phyloP scores from a whole-genome alignment of 2,888 invertebrate genomes.

The Aleiodes alternator region DNA sequence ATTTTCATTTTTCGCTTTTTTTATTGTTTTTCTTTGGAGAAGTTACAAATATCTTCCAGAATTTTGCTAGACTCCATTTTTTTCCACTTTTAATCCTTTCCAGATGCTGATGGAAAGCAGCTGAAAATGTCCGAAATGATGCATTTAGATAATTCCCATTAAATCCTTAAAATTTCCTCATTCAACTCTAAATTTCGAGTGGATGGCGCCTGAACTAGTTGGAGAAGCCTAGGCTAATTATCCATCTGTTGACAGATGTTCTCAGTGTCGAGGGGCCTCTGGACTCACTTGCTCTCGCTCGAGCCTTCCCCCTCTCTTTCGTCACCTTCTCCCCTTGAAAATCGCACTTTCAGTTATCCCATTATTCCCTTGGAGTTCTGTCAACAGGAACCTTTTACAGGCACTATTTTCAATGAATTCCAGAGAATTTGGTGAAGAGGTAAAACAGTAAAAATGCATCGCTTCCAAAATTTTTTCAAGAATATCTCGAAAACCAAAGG shows the following conservation, averaged over 20 bases:
- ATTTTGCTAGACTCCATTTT: not conserved
- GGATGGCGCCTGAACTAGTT: constrained; percentile 4
- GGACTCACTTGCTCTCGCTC: constrained; percentile 5
- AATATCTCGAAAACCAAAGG: too few relatives aligned
- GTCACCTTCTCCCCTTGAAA: not conserved
- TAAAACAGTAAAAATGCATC: too few relatives aligned
- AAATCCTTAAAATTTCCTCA: not conserved
- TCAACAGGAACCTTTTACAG: constrained; percentile 19
- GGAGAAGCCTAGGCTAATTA: constrained; percentile 4
- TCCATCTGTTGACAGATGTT: constrained; percentile 32
- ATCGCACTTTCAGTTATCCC: constrained; percentile 18
- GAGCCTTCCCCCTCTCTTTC: not conserved
- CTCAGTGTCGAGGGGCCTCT: constrained; percentile 16
- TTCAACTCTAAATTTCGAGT: not conserved
- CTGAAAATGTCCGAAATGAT: not conserved
- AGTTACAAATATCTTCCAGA: too few relatives aligned
- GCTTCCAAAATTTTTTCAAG: too few relatives aligned
- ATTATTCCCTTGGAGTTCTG: constrained; percentile 21
- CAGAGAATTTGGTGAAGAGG: not conserved
- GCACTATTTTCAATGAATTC: not conserved
- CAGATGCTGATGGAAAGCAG: constrained; percentile 39
- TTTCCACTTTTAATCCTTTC: constrained; percentile 36
- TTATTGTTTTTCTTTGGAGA: too few relatives aligned
- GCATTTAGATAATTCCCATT: not conserved
- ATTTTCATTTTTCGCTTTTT: too few relatives aligned